phyloP scores from a whole-genome alignment of 2,113 vertebrate genomes.

The rabbit (Oryctolagus cuniculus) region DNA sequence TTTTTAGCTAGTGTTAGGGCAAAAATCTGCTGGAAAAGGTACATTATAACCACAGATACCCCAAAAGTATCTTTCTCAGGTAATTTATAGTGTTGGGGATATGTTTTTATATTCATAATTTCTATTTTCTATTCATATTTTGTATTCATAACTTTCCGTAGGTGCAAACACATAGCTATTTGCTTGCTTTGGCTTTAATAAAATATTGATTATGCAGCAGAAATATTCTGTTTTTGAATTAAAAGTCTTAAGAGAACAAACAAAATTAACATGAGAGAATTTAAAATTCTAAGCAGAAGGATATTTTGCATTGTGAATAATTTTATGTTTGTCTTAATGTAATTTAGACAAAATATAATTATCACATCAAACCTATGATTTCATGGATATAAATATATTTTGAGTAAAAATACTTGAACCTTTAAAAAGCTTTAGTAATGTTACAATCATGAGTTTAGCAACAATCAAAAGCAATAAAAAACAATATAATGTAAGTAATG shows the following conservation, averaged over 20 bases:
- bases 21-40: background rate
- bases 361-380: background rate
- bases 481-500: background rate
- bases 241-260: background rate
- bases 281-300: background rate
- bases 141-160: background rate
- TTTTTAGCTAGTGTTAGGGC: background rate
- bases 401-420: background rate
- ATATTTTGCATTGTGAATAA: background rate
- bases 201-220: background rate
- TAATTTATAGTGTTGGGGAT: background rate
- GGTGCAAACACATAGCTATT: too few species aligned
- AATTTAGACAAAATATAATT: slow-evolving; percentile 7
- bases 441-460: background rate
- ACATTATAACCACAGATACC: background rate
- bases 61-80: background rate
- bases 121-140: background rate
- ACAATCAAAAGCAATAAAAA: background rate
- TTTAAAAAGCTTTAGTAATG: background rate
- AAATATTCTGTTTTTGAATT: background rate
- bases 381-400: background rate
- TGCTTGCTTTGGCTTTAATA: background rate
- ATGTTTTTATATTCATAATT: background rate
- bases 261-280: background rate
- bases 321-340: background rate